Base-by-base conservation (phyloP, 2,797 vertebrate genomes). In the Luscinia megarhynchos region DNA sequence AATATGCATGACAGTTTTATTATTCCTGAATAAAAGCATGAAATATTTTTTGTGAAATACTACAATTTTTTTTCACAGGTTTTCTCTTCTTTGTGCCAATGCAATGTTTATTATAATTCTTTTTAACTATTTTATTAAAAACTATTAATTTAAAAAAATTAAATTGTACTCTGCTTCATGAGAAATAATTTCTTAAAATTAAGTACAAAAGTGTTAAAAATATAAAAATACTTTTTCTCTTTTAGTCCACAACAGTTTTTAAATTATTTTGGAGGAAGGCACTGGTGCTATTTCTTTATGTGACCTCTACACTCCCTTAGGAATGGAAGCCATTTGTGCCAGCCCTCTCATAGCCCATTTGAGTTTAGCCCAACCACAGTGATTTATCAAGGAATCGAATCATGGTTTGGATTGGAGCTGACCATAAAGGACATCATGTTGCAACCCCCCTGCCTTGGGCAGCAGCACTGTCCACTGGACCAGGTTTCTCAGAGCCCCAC, bases 231-330 rank as follows among this genome's bases (percentile, higher is more conserved):
- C 18, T 73, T 59, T n/a, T 73, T 11, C 15, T 54, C 4, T 19
- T 70, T 21, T 69, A 18, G 3, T 51, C 26, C 12, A 57, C 36
- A 53, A 53, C 0, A 51, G 23, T 29, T 76, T 45, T 34, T 14
- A 54, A 69, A 41, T 72, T 68, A 32, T 29, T 7, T 27, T 55
- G 2, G 11, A 7, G 6, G 16, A 8, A 23, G 3, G 8, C 5
- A 1, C 6, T 10, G 3, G 2, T 16, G 14, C 1, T 21, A 9
- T 36, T 51, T 66, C 12, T 58, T 62, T 41, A n/a, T 16, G 17
- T 38, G 13, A 14, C 13, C 4, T 53, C 8, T 62, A 15, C 6
- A 18, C 0, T 5, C 6, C 10, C 29, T 38, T 46, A 36, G 15
- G 40, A 84, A 61, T n/a, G 26, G 27, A 58, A 76, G 8, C 3